Percentiles rank a stretch among this genome's conserved stretches.
Conservation (phyloP, 1,140 invertebrate genomes). For the Zaprionus gabonicus region DNA sequence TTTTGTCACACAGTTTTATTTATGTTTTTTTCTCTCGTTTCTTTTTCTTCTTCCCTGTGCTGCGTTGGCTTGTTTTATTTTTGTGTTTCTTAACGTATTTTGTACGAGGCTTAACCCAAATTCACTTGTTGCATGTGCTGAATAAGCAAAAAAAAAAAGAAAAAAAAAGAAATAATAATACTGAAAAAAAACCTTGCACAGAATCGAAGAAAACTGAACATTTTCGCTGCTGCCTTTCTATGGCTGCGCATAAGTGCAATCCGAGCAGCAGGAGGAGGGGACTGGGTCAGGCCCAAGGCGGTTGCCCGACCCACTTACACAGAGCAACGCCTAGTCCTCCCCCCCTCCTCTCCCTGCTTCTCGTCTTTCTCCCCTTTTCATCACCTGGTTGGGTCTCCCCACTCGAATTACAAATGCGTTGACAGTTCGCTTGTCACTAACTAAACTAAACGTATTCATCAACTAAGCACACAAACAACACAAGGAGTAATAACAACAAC, state of each 20-base stretch:
- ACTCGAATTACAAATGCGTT: constrained; percentile 71
- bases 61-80: constrained; percentile 67
- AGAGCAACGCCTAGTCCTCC: background rate
- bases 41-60: constrained; percentile 25
- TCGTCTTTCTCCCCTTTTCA: background rate
- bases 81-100: constrained; percentile 47
- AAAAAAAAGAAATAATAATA: constrained; percentile 36
- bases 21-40: constrained; percentile 8
- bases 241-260: constrained; percentile 73
- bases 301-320: constrained; percentile 52
- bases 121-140: constrained; percentile 82
- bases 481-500: too few species aligned
- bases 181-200: constrained; percentile 35
- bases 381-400: constrained; percentile 41
- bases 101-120: constrained; percentile 77
- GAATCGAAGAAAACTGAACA: constrained; percentile 64
- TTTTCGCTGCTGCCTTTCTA: constrained; percentile 69
- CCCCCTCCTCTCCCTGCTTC: background rate
- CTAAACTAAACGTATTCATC: constrained; percentile 72
- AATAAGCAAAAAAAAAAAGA: constrained; percentile 70
- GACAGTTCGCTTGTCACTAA: constrained; percentile 70
- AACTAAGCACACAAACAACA: constrained; percentile 10
- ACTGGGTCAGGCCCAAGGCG: constrained; percentile 49
- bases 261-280: constrained; percentile 37
- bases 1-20: constrained; percentile 65